These are phyloP conservation scores for Drosophila borborema DNA, from an alignment of 2,888 invertebrate genomes.

Conservation along the genomic window DNA sequence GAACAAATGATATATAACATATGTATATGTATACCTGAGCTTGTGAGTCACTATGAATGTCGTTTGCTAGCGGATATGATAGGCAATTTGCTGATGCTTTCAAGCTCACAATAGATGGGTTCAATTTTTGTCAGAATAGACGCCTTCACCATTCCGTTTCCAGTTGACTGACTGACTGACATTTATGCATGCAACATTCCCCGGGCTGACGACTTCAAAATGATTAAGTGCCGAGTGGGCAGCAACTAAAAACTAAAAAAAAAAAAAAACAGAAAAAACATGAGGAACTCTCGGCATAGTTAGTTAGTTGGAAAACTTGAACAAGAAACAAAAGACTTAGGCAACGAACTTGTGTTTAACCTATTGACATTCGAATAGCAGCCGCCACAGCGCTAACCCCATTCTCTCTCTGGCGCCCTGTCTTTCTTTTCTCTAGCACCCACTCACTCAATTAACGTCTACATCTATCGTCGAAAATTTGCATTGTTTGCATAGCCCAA, in stretches of 20 bases:
- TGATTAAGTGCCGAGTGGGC: conserved; percentile 41
- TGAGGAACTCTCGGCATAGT: not conserved
- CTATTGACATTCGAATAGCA: conserved; percentile 65
- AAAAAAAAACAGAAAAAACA: not conserved
- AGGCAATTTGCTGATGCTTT: conserved; percentile 53
- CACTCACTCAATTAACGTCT: conserved; percentile 50
- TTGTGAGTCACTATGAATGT: conserved; percentile 66
- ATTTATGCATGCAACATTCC: conserved; percentile 43
- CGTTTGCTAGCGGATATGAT: conserved; percentile 68
- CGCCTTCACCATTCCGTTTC: conserved; percentile 2
- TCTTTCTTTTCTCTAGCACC: conserved; percentile 30
- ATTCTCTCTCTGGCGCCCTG: conserved; percentile 13
- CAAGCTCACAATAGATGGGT: conserved; percentile 34
- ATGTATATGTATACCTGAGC: conserved; percentile 10
- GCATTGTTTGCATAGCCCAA: conserved; percentile 54
- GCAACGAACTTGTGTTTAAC: conserved; percentile 71
- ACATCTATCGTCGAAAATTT: conserved; percentile 48
- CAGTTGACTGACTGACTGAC: conserved; percentile 39
- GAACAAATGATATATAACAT: conserved; percentile 5
- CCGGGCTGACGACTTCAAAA: conserved; percentile 27
- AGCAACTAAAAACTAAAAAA: not conserved
- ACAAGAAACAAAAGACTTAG: conserved; percentile 67
- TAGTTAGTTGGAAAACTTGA: not conserved
- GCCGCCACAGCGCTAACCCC: conserved; percentile 19
- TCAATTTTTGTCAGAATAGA: conserved; percentile 19